A percentile compares a stretch with the other conserved stretches of the same genome.
Conservation (phyloP, 2,113 vertebrate species). For the Zosterops japonicus region DNA sequence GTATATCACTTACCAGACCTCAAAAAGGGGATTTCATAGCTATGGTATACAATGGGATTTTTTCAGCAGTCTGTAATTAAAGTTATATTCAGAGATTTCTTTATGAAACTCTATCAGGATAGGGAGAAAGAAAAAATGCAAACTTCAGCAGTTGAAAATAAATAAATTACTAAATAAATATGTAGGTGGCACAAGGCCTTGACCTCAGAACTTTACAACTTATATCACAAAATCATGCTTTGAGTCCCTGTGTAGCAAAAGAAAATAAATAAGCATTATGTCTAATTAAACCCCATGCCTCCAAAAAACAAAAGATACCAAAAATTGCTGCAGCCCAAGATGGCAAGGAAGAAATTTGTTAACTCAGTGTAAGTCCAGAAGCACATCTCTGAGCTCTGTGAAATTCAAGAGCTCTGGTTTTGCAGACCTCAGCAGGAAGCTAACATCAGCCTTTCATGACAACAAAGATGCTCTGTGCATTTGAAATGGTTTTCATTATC, state of each 20-base stretch:
- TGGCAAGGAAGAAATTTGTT: not conserved
- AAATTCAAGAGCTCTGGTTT: not conserved
- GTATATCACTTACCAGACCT: not conserved
- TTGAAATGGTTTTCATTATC: conserved; percentile 60
- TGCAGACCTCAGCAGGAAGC: conserved; percentile 30
- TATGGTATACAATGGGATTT: not conserved
- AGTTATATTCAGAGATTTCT: not conserved
- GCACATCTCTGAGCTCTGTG: not conserved
- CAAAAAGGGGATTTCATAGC: not conserved
- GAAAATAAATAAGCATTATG: not conserved
- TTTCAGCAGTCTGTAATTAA: not conserved
- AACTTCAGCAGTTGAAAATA: not conserved
- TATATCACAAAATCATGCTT: not conserved
- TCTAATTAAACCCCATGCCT: not conserved
- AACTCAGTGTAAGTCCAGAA: not conserved
- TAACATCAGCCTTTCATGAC: conserved; percentile 30
- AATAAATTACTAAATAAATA: not conserved
- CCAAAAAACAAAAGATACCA: not conserved
- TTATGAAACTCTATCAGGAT: not conserved
- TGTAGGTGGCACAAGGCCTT: not conserved
- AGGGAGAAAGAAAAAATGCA: not conserved
- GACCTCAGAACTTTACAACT: not conserved
- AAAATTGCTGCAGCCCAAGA: not conserved
- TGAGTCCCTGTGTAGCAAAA: not conserved
- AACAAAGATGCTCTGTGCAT: conserved; percentile 35